Evolutionary conservation across 2,797 vertebrate species (phyloP), one percentile per base, ranked within the genome.

Genomic region (Uromys caudimaculatus): DNA sequence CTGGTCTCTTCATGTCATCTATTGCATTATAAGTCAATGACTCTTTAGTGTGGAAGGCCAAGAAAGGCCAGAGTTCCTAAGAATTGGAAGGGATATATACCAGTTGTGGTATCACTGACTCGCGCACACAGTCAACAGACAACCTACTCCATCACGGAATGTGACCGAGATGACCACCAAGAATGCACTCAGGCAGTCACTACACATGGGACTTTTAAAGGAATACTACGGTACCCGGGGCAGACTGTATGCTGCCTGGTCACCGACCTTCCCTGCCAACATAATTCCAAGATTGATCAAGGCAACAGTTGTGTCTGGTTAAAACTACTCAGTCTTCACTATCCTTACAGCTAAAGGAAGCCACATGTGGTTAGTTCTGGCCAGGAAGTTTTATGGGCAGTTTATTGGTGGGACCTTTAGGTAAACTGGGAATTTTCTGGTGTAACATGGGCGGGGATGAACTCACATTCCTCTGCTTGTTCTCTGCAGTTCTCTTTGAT

Each of bases 141-240:
- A 19, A 56, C 60, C 50, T 10, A n/a, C 9, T 58, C 9, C 44
- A 56, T 41, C 44, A 52, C 2, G 54, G 9, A 84, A 69, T 2
- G 38, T 0, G 75, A 14, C 1, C 1, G 38, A 27, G 19, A 27
- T 5, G 16, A 5, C 2, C 24, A 44, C 8, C 4, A 2, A 82
- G 56, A 78, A 75, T 58, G 38, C 3, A 41, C 54, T 60, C 62
- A 16, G 69, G 38, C 5, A 27, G 4, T 58, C 6, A 0, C 71
- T 64, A 41, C 38, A 85, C 60, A 35, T 13, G 90, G 71, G 35
- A 27, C 62, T 32, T 50, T 50, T n/a, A 67, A 84, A 73, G 62
- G 32, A 23, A 4, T 23, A 58, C 4, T 14, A 32, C 1, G 35
- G 35, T 44, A 50, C 35, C 6, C 1, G 0, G 71, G 73, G 56